phyloP scores from a whole-genome alignment of 2,113 vertebrate species.

The Pantherophis guttatus region DNA sequence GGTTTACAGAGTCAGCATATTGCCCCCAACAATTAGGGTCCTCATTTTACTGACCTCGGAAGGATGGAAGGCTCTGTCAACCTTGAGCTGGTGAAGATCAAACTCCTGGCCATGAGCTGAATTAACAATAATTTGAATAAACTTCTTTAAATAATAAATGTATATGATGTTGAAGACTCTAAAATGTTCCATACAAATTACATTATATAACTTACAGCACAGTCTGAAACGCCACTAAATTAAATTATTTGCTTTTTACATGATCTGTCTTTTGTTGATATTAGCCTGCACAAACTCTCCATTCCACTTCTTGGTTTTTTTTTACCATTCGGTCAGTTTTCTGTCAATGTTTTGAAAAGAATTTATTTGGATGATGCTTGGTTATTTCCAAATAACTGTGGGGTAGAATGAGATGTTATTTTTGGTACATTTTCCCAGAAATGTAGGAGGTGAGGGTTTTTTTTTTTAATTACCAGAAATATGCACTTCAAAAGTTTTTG shows the following conservation, averaged over 20 bases:
- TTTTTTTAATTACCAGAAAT: not conserved
- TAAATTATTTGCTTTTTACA: not conserved
- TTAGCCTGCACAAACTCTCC: not conserved
- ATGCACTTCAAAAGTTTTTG: constrained; percentile 5
- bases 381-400: not conserved
- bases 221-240: not conserved
- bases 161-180: not conserved
- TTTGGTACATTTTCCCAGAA: constrained; percentile 8
- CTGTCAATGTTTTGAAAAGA: not conserved
- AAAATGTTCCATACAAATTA: not conserved
- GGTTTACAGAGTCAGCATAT: too few species aligned
- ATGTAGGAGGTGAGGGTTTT: not conserved
- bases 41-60: too few species aligned
- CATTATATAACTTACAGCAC: not conserved
- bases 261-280: not conserved
- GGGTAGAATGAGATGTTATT: not conserved
- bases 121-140: too few species aligned
- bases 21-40: too few species aligned
- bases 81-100: too few species aligned
- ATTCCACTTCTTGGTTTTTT: not conserved
- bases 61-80: too few species aligned
- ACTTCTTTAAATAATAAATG: too few species aligned
- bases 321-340: not conserved
- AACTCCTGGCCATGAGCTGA: too few species aligned
- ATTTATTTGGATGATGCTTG: not conserved